Evolutionary conservation across 2,797 vertebrate species (phyloP).

Genomic region (Tiaroga cobitis): DNA sequence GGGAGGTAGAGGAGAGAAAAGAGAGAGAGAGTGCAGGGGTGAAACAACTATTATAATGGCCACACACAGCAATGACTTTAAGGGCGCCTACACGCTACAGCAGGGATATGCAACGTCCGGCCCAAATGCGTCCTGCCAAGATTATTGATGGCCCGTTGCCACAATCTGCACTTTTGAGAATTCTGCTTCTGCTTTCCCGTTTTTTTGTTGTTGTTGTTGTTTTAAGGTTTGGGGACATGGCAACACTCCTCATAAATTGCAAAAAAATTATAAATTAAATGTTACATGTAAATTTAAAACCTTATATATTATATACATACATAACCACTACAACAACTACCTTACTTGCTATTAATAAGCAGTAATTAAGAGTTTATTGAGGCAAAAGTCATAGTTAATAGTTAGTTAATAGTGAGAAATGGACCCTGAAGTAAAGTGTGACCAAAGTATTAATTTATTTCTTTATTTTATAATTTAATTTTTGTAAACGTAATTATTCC

Average conservation of each 20-base stretch:
- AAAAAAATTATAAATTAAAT: neutral
- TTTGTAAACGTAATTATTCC: too few relatives aligned
- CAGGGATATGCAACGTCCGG: constrained; percentile 19
- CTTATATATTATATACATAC: too few relatives aligned
- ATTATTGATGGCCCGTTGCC: constrained; percentile 23
- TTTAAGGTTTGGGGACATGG: neutral
- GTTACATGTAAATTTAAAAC: neutral
- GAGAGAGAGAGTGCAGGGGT: constrained; percentile 8
- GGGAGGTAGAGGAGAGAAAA: constrained; percentile 17
- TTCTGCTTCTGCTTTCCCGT: neutral
- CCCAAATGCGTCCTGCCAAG: constrained; percentile 16
- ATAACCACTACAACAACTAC: too few relatives aligned
- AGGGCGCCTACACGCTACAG: constrained; percentile 22
- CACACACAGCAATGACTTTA: constrained; percentile 27
- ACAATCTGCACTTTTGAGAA: constrained; percentile 17
- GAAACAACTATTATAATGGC: constrained; percentile 12
- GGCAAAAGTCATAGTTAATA: too few relatives aligned
- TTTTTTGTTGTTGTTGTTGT: too few relatives aligned
- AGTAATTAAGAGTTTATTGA: neutral
- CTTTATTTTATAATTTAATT: too few relatives aligned
- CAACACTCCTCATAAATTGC: neutral
- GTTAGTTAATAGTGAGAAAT: too few relatives aligned
- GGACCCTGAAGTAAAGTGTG: too few relatives aligned
- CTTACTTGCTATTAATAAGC: neutral
- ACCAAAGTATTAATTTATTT: too few relatives aligned